phyloP scores from a whole-genome alignment of 2,113 vertebrate genomes.

The Todiramphus saurophagus region DNA sequence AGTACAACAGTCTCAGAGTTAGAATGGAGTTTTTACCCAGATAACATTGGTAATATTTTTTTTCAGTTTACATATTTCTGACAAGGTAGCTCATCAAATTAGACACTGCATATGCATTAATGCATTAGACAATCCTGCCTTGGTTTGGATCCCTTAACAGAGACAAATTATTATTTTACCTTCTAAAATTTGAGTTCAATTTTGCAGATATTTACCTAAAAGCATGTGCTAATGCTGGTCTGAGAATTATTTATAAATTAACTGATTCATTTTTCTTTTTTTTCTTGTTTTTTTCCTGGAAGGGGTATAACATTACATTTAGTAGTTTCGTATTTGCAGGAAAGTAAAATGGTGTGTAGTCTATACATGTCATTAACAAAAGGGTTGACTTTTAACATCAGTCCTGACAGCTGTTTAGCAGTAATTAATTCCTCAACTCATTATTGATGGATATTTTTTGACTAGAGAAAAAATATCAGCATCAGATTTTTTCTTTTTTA shows the following conservation, averaged over 20 bases:
- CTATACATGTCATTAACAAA: neutral
- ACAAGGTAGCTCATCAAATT: neutral
- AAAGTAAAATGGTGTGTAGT: neutral
- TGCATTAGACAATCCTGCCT: neutral
- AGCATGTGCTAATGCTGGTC: neutral
- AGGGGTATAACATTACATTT: neutral
- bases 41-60: neutral
- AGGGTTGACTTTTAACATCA: neutral
- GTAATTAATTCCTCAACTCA: neutral
- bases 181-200: neutral
- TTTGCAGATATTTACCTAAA: neutral
- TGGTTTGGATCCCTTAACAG: neutral
- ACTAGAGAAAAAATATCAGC: neutral
- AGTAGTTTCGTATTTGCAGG: neutral
- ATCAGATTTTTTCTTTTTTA: neutral
- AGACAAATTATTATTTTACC: neutral
- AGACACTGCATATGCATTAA: neutral
- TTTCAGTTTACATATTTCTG: neutral
- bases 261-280: neutral
- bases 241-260: neutral
- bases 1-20: neutral
- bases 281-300: neutral
- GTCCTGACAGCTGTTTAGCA: neutral
- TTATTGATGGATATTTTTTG: neutral
- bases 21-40: neutral